Evolutionary conservation across 2,888 invertebrate genomes (phyloP).

Genomic region (Chrysolina haemoptera): DNA sequence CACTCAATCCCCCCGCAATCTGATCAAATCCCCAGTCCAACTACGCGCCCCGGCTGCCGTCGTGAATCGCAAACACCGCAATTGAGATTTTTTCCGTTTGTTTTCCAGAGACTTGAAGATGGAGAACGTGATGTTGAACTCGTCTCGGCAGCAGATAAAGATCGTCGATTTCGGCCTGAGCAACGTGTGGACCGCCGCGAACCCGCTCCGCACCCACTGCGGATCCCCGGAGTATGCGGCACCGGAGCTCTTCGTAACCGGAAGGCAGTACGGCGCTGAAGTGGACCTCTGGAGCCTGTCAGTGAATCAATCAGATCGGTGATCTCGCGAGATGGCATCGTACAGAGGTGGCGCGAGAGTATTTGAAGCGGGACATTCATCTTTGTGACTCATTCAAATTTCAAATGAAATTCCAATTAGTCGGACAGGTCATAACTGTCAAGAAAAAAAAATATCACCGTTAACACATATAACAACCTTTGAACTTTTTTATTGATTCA

Average conservation of each 20-base stretch:
- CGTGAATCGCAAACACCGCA: not conserved
- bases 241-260: constrained; percentile 81
- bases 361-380: too few relatives aligned
- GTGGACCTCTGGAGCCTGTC: constrained; percentile 82
- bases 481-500: too few relatives aligned
- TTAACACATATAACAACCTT: too few relatives aligned
- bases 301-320: constrained; percentile 48
- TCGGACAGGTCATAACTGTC: too few relatives aligned
- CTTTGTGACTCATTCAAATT: too few relatives aligned
- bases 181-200: constrained; percentile 75
- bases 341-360: not conserved
- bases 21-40: not conserved
- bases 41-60: not conserved
- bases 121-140: constrained; percentile 84
- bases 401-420: too few relatives aligned
- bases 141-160: constrained; percentile 79
- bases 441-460: too few relatives aligned
- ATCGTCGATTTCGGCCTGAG: constrained; percentile 85
- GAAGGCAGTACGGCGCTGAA: constrained; percentile 81
- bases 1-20: not conserved
- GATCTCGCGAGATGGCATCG: not conserved
- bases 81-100: constrained; percentile 30
- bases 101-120: constrained; percentile 81
- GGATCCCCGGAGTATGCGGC: constrained; percentile 87
- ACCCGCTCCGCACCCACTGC: constrained; percentile 81